Conservation (phyloP, 2,888 invertebrate genomes). For the Scelioninae gen. 1 region DNA sequence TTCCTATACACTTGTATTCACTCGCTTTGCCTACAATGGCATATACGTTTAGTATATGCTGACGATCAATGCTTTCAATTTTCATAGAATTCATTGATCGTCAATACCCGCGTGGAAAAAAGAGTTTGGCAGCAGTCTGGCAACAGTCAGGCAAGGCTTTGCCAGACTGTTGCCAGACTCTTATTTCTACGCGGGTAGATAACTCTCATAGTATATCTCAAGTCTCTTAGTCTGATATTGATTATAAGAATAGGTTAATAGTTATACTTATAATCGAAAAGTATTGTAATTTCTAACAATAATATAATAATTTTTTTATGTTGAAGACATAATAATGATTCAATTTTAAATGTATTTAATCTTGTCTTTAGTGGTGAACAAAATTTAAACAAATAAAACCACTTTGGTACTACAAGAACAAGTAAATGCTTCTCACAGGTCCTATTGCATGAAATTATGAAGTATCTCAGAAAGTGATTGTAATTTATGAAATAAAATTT, state of each 20-base stretch:
- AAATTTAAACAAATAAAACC: background rate
- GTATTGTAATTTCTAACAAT: background rate
- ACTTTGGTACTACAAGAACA: background rate
- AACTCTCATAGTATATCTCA: background rate
- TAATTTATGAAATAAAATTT: slow-evolving; percentile 10
- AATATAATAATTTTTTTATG: background rate
- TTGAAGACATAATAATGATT: background rate
- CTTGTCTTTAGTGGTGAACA: too few relatives aligned
- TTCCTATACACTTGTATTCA: slow-evolving; percentile 16
- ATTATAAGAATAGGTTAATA: slow-evolving; percentile 2
- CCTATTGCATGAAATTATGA: background rate
- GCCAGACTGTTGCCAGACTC: too few relatives aligned
- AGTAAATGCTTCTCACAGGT: too few relatives aligned
- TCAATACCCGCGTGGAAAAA: slow-evolving; percentile 6
- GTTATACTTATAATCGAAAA: background rate
- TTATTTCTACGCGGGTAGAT: too few relatives aligned
- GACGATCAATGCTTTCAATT: slow-evolving; percentile 20
- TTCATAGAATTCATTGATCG: slow-evolving; percentile 21
- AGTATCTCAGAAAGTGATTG: background rate
- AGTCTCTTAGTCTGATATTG: background rate
- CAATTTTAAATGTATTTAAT: too few relatives aligned
- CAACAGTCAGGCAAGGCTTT: too few relatives aligned
- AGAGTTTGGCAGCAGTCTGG: too few relatives aligned
- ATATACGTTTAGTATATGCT: slow-evolving; percentile 9
- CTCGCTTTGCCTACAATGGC: background rate